Conservation (phyloP, 2,888 invertebrate genomes). For the Mycalesis mineus region DNA sequence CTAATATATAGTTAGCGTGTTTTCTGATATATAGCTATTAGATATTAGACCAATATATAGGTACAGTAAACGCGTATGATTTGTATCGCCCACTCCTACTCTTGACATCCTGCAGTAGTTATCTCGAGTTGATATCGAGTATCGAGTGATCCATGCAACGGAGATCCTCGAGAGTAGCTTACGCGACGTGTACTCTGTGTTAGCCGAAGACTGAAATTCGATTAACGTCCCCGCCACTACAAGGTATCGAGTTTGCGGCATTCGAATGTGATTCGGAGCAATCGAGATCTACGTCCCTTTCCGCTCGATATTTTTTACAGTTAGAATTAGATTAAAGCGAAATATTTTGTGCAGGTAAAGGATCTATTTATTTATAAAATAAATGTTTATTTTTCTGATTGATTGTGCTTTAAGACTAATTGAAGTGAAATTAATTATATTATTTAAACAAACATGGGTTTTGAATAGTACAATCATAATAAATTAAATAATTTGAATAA, state of each 20-base stretch:
- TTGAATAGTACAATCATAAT: no score
- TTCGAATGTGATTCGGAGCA: conserved; percentile 52
- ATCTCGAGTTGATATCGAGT: conserved; percentile 59
- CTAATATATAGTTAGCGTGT: no score
- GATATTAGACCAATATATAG: no score
- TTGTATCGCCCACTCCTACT: conserved; percentile 25
- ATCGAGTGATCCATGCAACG: conserved; percentile 58
- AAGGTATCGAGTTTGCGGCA: conserved; percentile 49
- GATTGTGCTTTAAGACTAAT: no score
- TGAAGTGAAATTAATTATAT: no score
- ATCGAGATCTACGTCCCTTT: conserved; percentile 2
- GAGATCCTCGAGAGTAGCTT: conserved; percentile 57
- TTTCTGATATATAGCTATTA: no score
- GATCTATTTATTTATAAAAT: no score
- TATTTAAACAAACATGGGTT: no score
- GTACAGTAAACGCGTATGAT: no score
- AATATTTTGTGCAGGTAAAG: no score
- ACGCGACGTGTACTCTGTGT: conserved; percentile 67
- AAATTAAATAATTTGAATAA: no score
- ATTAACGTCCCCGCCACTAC: conserved; percentile 53
- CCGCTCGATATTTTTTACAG: background rate
- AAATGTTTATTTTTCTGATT: no score
- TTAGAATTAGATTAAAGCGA: background rate
- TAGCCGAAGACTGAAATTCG: conserved; percentile 65
- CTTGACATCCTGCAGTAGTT: conserved; percentile 36